Base-by-base conservation (phyloP, 2,113 vertebrate genomes). In the Micromys minutus region DNA sequence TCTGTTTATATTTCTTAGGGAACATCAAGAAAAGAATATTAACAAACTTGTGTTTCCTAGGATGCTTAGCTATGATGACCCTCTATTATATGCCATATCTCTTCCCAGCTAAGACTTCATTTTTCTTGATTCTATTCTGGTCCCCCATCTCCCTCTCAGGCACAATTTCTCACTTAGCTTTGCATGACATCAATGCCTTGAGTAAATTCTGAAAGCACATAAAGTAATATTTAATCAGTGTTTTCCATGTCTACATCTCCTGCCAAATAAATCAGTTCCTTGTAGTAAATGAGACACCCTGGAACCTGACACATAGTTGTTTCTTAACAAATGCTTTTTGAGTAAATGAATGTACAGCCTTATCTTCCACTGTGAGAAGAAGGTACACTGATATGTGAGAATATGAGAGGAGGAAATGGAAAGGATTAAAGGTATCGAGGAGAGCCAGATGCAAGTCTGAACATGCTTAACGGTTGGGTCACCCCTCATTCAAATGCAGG, bases 391-490 rank as follows among this genome's bases (percentile, higher is more conserved):
- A 74, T 22, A 5, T 17, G 13, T 19, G 65, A 65, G 24, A 86
- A 45, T 21, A 69, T 1, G 22, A 75, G 19, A 39, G 22, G 29
- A 10, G 76, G 29, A 55, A 21, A 76, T 11, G 15, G 5, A 0
- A n/a, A 57, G 17, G 7, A n/a, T 24, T 31, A 26, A 59, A 17
- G 11, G 2, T n/a, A 83, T 16, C 31, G 42, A 61, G 4, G 36
- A 77, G 57, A 88, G 61, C 10, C 12, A 29, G 17, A 4, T 1
- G 22, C 0, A 10, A 34, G 17, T 61, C 3, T 77, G 24, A 7
- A 17, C 2, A 15, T 15, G 39, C 9, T 61, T n/a, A 71, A 0
- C n/a, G 42, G n/a, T 42, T 39, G n/a, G 4, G 21, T 5, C 1
- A 2, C 39, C 29, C 79, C 7, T n/a, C 3, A 12, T 72, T 36